phyloP scores from a whole-genome alignment of 1,140 invertebrate genomes.

The Nautilus pompilius region DNA sequence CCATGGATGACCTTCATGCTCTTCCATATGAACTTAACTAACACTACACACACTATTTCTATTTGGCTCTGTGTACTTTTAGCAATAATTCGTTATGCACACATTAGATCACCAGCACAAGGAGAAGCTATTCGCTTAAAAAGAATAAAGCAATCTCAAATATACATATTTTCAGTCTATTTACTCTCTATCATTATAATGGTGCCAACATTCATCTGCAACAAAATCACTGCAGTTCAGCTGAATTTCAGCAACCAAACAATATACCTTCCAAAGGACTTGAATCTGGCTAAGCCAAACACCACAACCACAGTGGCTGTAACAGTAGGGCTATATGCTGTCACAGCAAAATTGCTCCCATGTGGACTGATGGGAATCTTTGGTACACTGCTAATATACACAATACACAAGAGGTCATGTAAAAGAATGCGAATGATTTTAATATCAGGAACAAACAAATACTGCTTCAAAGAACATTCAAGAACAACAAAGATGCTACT shows the following conservation, averaged over 20 bases:
- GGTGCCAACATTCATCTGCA: constrained; percentile 67
- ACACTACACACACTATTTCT: constrained; percentile 86
- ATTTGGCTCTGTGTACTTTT: constrained; percentile 89
- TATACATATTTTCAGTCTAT: constrained; percentile 72
- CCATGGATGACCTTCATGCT: constrained; percentile 46
- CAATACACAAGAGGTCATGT: constrained; percentile 60
- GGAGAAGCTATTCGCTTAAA: constrained; percentile 60
- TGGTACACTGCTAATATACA: constrained; percentile 57
- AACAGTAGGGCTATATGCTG: constrained; percentile 51
- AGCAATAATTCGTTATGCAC: constrained; percentile 88
- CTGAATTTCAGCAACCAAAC: constrained; percentile 18
- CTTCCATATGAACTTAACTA: constrained; percentile 64
- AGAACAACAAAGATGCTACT: constrained; percentile 88
- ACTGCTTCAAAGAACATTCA: constrained; percentile 66
- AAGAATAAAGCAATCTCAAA: constrained; percentile 64
- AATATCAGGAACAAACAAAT: constrained; percentile 42
- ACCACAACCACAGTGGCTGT: constrained; percentile 56
- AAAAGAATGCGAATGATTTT: constrained; percentile 42
- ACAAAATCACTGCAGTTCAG: constrained; percentile 24
- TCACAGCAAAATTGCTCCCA: constrained; percentile 53
- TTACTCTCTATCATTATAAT: constrained; percentile 72
- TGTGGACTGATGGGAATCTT: constrained; percentile 56
- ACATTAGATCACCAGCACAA: constrained; percentile 71
- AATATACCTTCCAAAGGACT: constrained; percentile 56
- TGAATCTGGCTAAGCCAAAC: constrained; percentile 55